Evolutionary conservation across 2,888 invertebrate species (phyloP), one percentile per base, ranked within the genome.

Genomic region (Synergus gifuensis): DNA sequence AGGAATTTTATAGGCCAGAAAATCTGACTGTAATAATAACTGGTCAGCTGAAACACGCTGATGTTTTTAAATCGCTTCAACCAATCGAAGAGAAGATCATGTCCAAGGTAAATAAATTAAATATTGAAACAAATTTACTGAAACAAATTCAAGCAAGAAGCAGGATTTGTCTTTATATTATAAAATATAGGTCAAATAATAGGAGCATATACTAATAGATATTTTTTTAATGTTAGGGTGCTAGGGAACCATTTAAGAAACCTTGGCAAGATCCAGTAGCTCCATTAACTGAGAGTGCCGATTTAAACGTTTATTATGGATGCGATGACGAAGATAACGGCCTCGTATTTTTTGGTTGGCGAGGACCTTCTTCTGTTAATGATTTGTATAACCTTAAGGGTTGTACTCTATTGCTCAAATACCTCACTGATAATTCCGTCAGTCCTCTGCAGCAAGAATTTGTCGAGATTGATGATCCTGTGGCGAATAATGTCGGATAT

Each of bases 311-410:
- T 28, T 92, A 93, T 81, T 98, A 96, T 93, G 96, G 98, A 0
- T 95, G 96, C n/a, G 97, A 97, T 90, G 96, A 96, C 82, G 97
- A 96, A 90, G 96, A 95, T 83, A 95, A 96, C 92, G 98, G 98
- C 12, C 93, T 97, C 90, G 96, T 97, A 78, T 91, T 94, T 81
- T 94, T 96, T 81, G 96, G 95, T 0, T 98, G 97, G 96, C 94
- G 97, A 82, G 98, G 98, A 3, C 97, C 98, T 0, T 94, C 94
- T 0, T 94, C 94, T 54, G 92, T 94, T 3, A 90, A 90, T 0
- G 94, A 95, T 77, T 90, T 95, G 81, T 94, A 94, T 85, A 94
- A 94, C 77, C 90, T 96, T 82, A 94, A 94, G 4, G 96, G 95
- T 8, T 94, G 95, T 83, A 94, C 94, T 49, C 93, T 97, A 16